Conservation (phyloP, 1,140 invertebrate species). For the fruit fly (Drosophila melanogaster) region DNA sequence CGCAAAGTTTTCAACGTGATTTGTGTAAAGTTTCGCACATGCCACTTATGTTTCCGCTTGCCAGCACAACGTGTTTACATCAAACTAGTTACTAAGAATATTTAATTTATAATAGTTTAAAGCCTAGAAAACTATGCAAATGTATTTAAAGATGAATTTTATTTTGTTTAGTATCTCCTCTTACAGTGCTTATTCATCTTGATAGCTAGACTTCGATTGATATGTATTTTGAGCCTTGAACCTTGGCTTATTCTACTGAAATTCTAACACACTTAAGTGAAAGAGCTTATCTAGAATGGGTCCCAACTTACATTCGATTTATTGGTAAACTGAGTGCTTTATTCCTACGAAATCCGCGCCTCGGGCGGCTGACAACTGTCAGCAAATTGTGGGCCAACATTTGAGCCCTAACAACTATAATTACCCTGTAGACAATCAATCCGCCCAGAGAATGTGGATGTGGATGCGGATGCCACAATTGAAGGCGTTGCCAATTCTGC, state of each 20-base stretch:
- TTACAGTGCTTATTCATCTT: too few species aligned
- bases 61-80: background rate
- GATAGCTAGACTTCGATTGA: too few species aligned
- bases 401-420: slow-evolving; percentile 51
- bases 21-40: slow-evolving; percentile 14
- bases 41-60: slow-evolving; percentile 11
- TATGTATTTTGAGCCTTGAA: too few species aligned
- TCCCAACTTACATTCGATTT: slow-evolving; percentile 7
- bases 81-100: background rate
- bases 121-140: too few species aligned
- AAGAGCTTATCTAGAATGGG: slow-evolving; percentile 2
- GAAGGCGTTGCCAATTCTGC: slow-evolving; percentile 30
- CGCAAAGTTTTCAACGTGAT: slow-evolving; percentile 9
- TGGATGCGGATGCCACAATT: background rate
- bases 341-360: slow-evolving; percentile 19
- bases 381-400: slow-evolving; percentile 42
- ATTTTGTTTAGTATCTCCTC: too few species aligned
- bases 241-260: too few species aligned
- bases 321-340: slow-evolving; percentile 4
- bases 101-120: background rate
- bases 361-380: slow-evolving; percentile 57
- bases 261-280: background rate
- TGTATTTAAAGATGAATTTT: too few species aligned
- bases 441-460: background rate
- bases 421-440: slow-evolving; percentile 49